A percentile compares a stretch with the other conserved stretches of the same genome.
These are phyloP conservation scores for Omphaloscelis lunosa DNA, from an alignment of 2,888 invertebrate species.

Conservation along the genomic window DNA sequence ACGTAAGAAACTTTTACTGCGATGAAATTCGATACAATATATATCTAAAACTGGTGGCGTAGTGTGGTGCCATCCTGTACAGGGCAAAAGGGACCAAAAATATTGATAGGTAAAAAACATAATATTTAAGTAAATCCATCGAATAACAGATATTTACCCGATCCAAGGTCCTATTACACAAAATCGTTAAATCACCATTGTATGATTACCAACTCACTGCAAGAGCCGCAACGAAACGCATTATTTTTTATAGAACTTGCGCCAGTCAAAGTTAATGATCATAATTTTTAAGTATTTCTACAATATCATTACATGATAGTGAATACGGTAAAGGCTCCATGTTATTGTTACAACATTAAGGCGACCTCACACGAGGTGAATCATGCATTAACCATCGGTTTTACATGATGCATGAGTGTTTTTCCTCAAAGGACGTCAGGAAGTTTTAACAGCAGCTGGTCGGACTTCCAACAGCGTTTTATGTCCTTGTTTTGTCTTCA, in stretches of 20 bases:
- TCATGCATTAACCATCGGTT: background rate
- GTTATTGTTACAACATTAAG: background rate
- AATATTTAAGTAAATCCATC: background rate
- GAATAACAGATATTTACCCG: background rate
- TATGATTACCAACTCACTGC: constrained; percentile 16
- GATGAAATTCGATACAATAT: background rate
- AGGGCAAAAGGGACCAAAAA: background rate
- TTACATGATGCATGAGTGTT: background rate
- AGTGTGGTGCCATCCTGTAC: background rate
- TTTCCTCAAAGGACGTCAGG: background rate
- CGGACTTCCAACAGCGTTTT: background rate
- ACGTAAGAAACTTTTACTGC: constrained; percentile 6
- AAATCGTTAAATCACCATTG: constrained; percentile 10
- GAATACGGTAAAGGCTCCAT: constrained; percentile 6
- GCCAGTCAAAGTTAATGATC: constrained; percentile 24
- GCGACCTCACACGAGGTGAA: constrained; percentile 2
- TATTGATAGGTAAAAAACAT: background rate
- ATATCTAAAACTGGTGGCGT: background rate
- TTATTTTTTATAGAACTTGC: constrained; percentile 23
- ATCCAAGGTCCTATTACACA: constrained; percentile 3
- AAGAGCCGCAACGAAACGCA: constrained; percentile 10
- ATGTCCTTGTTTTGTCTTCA: background rate
- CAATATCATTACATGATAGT: constrained; percentile 17
- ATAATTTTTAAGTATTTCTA: constrained; percentile 32
- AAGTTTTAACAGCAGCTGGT: background rate